Base-by-base conservation (phyloP, 1,140 invertebrate species). In the Meloidogyne exigua region DNA sequence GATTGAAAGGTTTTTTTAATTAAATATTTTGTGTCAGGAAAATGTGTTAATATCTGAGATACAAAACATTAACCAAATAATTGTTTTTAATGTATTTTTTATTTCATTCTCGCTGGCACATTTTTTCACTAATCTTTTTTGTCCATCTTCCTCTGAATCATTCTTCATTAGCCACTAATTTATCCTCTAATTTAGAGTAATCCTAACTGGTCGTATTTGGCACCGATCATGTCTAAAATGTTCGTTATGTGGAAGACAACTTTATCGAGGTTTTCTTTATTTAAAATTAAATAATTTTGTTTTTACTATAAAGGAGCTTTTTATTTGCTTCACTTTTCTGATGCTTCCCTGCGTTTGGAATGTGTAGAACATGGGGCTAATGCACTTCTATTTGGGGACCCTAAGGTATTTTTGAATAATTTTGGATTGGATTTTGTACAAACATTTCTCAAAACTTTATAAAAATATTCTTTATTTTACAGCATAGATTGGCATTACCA, bases 321-420 rank as follows among this genome's bases (percentile, higher is more conserved):
- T n/a, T 57, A 57, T 57, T n/a, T 57, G n/a, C 49, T 57, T 62
- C 21, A 65, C n/a, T 25, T 65, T 18, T 15, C 72, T 1, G 23
- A 39, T 32, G 49, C 28, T 12, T 62, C 57, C 25, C 11, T 73
- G 15, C 57, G 57, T 12, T 64, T 73, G 49, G 72, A 73, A 73
- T 73, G 72, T 64, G 57, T 73, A 12, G 72, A 73, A 64, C 72
- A 73, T 26, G 62, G 62, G 7, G 72, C 72, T 65, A 73, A 73
- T 62, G n/a, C 21, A 11, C 32, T 73, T 18, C 39, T 73, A 23
- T 73, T 65, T 32, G 72, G 57, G 5, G 57, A 73, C n/a, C 72
- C 72, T 13, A 73, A 73, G 21, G 72, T 73, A 71, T n/a, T n/a
- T n/a, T n/a, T n/a, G n/a, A n/a, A n/a, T n/a, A n/a, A n/a, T n/a